Evolutionary conservation across 2,888 invertebrate genomes (phyloP).

Genomic region (Tetrapedia diversipes): DNA sequence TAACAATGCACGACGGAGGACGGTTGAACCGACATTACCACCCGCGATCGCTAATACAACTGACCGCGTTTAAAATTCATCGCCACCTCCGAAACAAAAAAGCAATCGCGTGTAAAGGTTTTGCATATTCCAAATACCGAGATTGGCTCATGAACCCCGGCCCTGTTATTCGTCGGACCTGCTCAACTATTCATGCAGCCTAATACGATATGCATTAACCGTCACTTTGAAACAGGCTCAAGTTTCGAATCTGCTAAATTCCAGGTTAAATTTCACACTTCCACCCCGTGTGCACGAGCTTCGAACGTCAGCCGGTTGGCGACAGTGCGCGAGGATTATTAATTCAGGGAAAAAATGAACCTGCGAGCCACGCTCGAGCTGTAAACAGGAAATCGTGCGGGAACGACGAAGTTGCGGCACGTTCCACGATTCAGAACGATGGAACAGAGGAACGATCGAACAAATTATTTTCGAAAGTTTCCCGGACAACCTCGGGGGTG

Average conservation of each 20-base stretch:
- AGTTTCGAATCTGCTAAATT: neutral
- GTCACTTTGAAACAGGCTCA: neutral
- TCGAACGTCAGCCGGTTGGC: neutral
- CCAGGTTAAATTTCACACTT: neutral
- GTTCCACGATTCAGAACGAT: slow-evolving; percentile 11
- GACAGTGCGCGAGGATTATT: neutral
- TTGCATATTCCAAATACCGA: neutral
- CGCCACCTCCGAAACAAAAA: no score
- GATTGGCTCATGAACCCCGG: neutral
- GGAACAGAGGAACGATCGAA: slow-evolving; percentile 45
- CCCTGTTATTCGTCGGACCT: neutral
- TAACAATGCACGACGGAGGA: no score
- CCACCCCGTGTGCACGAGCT: neutral
- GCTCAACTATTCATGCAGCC: neutral
- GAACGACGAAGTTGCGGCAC: slow-evolving; percentile 15
- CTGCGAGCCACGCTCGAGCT: neutral
- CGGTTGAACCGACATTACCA: no score
- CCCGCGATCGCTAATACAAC: no score
- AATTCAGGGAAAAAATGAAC: neutral
- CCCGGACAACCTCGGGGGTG: slow-evolving; percentile 23
- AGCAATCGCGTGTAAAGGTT: no score
- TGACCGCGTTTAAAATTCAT: no score
- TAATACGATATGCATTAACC: neutral
- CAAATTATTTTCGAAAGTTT: slow-evolving; percentile 54
- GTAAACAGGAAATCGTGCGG: neutral